Base-by-base conservation (phyloP, 2,113 vertebrate genomes). In the Smithornis capensis region DNA sequence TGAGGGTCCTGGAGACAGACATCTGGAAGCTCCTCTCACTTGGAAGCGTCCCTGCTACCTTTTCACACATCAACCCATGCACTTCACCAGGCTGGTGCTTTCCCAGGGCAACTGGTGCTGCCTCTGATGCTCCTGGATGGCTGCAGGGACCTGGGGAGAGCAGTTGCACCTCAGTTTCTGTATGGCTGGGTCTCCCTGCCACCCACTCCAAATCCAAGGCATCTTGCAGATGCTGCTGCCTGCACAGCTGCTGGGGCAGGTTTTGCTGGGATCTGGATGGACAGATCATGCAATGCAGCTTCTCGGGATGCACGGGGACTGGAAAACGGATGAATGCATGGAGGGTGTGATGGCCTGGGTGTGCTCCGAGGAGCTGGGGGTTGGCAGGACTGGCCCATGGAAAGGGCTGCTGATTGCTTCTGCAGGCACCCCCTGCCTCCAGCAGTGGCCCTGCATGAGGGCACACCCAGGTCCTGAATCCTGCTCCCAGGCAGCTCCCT, bases 271-370 rank as follows among this genome's bases (percentile, higher is more conserved):
- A 7, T 62, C 73, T 1, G 24, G 25, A 38, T 87, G 82, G 64
- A 69, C 29, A 42, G 42, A 65, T 13, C 4, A 2, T 1, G 2
- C 49, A 19, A 23, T 0, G 9, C 62, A 55, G 60, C 33, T 89
- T 35, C 68, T 75, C 38, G 29, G 47, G 17, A 53, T 33, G 11
- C 4, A 38, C 2, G 0, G 47, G 73, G 60, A 75, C 27, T 35
- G 74, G 77, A 17, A 35, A 24, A 29, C 0, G 1, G 37, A 23
- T 2, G 10, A 23, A 19, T 7, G 15, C 31, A 0, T 0, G 14
- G 64, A 31, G 47, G 14, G 27, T 6, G 12, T 4, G 6, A 45
- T 9, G 27, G 16, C n/a, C 9, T 33, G 47, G 18, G 9, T 75
- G 37, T 4, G 0, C 18, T 33, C 28, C 55, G 37, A 23, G 69